A percentile compares a stretch with the other conserved stretches of the same genome.
These are phyloP conservation scores for Chaetoderma sp. DNA, from an alignment of 2,888 invertebrate species.

Conservation along the genomic window DNA sequence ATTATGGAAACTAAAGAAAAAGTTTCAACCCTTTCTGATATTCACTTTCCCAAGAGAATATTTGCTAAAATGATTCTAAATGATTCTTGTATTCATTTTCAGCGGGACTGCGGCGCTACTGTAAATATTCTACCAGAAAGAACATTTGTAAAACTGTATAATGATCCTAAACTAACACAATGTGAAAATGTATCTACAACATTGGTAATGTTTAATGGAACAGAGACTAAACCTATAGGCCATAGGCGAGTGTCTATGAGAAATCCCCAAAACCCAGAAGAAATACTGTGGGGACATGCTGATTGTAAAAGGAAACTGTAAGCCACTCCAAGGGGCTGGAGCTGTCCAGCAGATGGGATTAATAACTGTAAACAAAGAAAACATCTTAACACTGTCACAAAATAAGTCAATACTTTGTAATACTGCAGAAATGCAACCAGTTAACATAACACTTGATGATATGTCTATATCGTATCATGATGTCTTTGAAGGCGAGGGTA, in stretches of 20 bases:
- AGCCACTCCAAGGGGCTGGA: conserved; percentile 16
- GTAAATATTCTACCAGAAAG: conserved; percentile 24
- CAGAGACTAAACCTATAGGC: conserved; percentile 22
- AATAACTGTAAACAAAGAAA: conserved; percentile 20
- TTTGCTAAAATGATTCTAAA: conserved; percentile 13
- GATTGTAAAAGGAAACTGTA: conserved; percentile 6
- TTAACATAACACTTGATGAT: neutral
- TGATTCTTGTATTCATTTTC: conserved; percentile 14
- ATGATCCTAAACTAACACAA: conserved; percentile 6
- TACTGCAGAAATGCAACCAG: no score
- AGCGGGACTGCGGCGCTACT: conserved; percentile 21
- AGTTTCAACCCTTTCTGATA: neutral
- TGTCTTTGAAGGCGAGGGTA: conserved; percentile 30
- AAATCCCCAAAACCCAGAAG: conserved; percentile 19
- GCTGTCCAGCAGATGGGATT: conserved; percentile 24
- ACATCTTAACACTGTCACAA: neutral
- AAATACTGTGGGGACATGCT: conserved; percentile 24
- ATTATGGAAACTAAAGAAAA: conserved; percentile 11
- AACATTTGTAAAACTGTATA: conserved; percentile 9
- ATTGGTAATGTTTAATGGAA: conserved; percentile 26
- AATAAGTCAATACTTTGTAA: no score
- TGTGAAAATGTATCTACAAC: conserved; percentile 5
- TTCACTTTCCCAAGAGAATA: neutral
- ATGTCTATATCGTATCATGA: neutral
- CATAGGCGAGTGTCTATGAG: conserved; percentile 9